phyloP scores from a whole-genome alignment of 2,797 vertebrate species.

The Hippoglossus hippoglossus region DNA sequence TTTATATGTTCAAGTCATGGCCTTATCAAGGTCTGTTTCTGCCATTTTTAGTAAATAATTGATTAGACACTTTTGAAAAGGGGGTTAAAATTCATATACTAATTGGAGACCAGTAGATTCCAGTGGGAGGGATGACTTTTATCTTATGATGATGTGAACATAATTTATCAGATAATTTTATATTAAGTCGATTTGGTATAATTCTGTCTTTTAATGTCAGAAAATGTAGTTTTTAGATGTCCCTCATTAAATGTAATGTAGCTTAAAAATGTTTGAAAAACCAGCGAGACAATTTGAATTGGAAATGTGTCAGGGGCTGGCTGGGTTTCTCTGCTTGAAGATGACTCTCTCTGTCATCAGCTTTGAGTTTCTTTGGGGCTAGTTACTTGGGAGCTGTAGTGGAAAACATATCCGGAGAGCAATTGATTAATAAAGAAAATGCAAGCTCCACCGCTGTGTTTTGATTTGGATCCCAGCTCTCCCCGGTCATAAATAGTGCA shows the following conservation, averaged over 20 bases:
- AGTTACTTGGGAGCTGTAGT: constrained; percentile 75
- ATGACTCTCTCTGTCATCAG: constrained; percentile 82
- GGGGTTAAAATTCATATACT: constrained; percentile 86
- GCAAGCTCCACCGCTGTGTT: constrained; percentile 70
- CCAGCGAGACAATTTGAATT: constrained; percentile 84
- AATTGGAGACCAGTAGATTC: constrained; percentile 88
- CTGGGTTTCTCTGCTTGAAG: constrained; percentile 72
- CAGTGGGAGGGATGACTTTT: constrained; percentile 87
- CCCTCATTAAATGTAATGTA: constrained; percentile 89
- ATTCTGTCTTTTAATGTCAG: constrained; percentile 88
- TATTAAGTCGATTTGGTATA: constrained; percentile 88
- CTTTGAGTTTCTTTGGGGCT: constrained; percentile 79
- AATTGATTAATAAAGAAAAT: constrained; percentile 80
- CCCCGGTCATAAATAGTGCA: constrained; percentile 82
- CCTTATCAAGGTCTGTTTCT: constrained; percentile 85
- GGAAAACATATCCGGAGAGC: constrained; percentile 73
- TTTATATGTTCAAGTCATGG: constrained; percentile 85
- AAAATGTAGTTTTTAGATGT: constrained; percentile 88
- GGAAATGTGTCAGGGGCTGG: constrained; percentile 80
- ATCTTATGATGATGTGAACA: constrained; percentile 90
- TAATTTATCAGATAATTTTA: constrained; percentile 90
- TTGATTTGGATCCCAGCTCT: constrained; percentile 76
- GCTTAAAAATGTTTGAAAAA: constrained; percentile 86
- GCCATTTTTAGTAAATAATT: constrained; percentile 89
- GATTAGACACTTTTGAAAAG: constrained; percentile 88